These are phyloP conservation scores for Xestia ashworthii DNA, from an alignment of 2,888 invertebrate genomes.

Conservation along the genomic window DNA sequence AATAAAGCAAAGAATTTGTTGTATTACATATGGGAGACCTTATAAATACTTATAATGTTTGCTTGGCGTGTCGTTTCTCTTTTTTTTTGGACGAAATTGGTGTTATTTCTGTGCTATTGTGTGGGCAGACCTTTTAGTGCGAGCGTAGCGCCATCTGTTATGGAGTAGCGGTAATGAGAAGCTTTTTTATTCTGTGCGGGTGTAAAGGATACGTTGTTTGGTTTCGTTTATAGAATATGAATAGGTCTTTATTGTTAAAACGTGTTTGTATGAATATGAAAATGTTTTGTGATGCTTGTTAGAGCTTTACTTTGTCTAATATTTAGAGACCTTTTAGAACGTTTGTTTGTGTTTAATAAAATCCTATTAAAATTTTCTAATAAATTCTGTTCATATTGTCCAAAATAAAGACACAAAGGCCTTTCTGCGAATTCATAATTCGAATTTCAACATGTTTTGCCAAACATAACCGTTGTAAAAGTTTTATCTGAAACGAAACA, in stretches of 20 bases:
- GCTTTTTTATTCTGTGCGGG: conserved; percentile 39
- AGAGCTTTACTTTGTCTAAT: conserved; percentile 21
- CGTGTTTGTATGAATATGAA: conserved; percentile 50
- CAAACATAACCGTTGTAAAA: conserved; percentile 28
- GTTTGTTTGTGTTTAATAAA: conserved; percentile 35
- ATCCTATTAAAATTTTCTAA: background rate
- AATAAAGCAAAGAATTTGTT: conserved; percentile 34
- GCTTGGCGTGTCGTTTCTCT: conserved; percentile 45
- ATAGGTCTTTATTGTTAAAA: conserved; percentile 48
- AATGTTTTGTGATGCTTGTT: conserved; percentile 32
- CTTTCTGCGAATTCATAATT: background rate
- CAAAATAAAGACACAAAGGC: background rate
- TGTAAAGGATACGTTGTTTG: conserved; percentile 46
- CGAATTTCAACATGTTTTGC: conserved; percentile 8
- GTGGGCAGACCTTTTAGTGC: conserved; percentile 17
- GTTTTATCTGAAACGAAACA: conserved; percentile 35
- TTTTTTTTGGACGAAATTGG: conserved; percentile 41
- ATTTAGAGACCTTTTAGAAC: background rate
- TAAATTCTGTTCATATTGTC: background rate
- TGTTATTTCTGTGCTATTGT: conserved; percentile 32
- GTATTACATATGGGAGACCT: conserved; percentile 63
- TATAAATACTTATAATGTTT: conserved; percentile 55
- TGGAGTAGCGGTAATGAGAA: conserved; percentile 74
- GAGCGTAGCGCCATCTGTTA: conserved; percentile 80
- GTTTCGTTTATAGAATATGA: conserved; percentile 61